Conservation (phyloP, 35 echinoderm and acorn worm genomes). For the Eucidaris tribuloides region DNA sequence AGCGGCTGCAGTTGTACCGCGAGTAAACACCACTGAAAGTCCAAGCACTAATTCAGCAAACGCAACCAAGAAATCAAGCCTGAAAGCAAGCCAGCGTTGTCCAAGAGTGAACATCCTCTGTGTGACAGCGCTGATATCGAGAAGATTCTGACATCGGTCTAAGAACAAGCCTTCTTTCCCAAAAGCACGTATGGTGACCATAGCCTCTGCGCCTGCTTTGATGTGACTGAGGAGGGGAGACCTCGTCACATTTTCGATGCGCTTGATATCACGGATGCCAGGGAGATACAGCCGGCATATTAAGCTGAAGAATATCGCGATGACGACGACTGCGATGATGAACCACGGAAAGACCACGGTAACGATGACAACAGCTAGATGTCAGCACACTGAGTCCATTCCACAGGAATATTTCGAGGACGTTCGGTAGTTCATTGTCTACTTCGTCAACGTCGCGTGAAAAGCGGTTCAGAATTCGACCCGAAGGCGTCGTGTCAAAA, state of each 20-base stretch:
- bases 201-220: slow-evolving; percentile 43
- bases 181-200: slow-evolving; percentile 73
- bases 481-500: slow-evolving; percentile 77
- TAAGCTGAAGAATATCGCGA: slow-evolving; percentile 32
- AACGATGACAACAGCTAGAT: slow-evolving; percentile 45
- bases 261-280: slow-evolving; percentile 80
- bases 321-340: slow-evolving; percentile 36
- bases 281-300: slow-evolving; percentile 52
- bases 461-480: slow-evolving; percentile 80
- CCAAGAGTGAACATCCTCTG: slow-evolving; percentile 30
- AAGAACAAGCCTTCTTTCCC: slow-evolving; percentile 48
- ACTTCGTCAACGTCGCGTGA: slow-evolving; percentile 90
- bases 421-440: slow-evolving; percentile 65
- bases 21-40: slow-evolving; percentile 49
- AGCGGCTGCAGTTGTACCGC: slow-evolving; percentile 52
- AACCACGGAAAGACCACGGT: slow-evolving; percentile 78
- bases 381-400: slow-evolving; percentile 39
- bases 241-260: slow-evolving; percentile 69
- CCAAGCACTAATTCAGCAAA: slow-evolving; percentile 5
- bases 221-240: slow-evolving; percentile 81
- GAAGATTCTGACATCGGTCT: slow-evolving; percentile 37
- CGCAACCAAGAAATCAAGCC: slow-evolving; percentile 44
- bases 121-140: slow-evolving; percentile 58
- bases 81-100: slow-evolving; percentile 49
- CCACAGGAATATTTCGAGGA: slow-evolving; percentile 49